Evolutionary conservation across 2,797 vertebrate species (phyloP).

Genomic region (Halcyon badia): DNA sequence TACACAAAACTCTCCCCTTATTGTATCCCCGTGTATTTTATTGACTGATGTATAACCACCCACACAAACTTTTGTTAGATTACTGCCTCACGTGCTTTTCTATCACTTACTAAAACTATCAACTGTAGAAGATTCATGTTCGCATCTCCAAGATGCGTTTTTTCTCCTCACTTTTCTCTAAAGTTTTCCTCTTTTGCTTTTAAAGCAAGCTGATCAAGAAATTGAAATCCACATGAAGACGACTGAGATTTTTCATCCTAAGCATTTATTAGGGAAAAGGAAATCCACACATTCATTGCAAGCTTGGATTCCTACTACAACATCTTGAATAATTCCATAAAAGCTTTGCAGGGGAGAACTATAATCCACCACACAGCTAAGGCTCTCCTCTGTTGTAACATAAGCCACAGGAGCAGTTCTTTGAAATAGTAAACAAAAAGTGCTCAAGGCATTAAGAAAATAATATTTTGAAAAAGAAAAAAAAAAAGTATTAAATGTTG

Average conservation of each 20-base stretch:
- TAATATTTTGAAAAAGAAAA: slow-evolving; percentile 4
- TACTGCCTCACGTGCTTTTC: neutral
- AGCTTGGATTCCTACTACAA: neutral
- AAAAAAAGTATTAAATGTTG: slow-evolving; percentile 3
- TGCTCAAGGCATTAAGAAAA: slow-evolving; percentile 53
- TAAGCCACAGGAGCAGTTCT: neutral
- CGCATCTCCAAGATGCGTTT: neutral
- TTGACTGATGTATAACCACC: neutral
- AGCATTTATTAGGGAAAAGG: neutral
- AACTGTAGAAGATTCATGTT: neutral
- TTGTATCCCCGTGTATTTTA: neutral
- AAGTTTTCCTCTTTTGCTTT: neutral
- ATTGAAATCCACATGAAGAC: neutral
- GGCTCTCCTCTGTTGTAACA: neutral
- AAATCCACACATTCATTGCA: neutral
- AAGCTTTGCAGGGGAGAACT: slow-evolving; percentile 20
- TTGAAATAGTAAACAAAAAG: slow-evolving; percentile 54
- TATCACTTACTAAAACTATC: neutral
- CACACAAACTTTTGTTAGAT: neutral
- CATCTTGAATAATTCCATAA: neutral
- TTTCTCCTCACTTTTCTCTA: neutral
- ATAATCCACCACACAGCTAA: neutral
- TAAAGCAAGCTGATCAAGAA: neutral
- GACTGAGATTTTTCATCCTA: neutral
- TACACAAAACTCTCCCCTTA: neutral